Percentiles rank a stretch among this genome's conserved stretches.
phyloP scores from a whole-genome alignment of 2,888 invertebrate species.

The Plagodis pulveraria region DNA sequence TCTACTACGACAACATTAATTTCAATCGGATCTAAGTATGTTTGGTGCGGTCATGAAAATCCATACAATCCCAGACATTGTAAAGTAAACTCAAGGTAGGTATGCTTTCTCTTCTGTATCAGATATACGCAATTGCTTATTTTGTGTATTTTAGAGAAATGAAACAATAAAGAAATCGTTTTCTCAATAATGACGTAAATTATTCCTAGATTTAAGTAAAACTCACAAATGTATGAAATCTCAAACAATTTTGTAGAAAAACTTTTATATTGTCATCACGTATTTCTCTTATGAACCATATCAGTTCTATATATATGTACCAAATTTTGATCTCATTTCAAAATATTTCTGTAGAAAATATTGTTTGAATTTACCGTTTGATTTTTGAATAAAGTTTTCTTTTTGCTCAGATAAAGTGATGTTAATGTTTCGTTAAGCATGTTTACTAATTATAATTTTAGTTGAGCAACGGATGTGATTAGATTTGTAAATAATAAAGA shows the following conservation, averaged over 20 bases:
- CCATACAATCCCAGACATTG: too few relatives aligned
- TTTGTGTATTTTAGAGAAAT: too few relatives aligned
- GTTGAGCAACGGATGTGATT: slow-evolving; percentile 80
- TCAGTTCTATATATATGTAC: slow-evolving; percentile 22
- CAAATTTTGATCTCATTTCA: slow-evolving; percentile 19
- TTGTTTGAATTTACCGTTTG: neutral
- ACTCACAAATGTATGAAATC: slow-evolving; percentile 20
- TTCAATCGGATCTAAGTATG: too few relatives aligned
- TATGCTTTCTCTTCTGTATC: too few relatives aligned
- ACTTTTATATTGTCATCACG: slow-evolving; percentile 25
- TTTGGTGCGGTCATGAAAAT: too few relatives aligned
- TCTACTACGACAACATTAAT: too few relatives aligned
- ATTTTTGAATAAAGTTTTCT: neutral
- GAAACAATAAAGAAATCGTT: neutral
- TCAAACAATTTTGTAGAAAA: slow-evolving; percentile 29
- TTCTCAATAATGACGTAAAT: slow-evolving; percentile 12
- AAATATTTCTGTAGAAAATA: neutral
- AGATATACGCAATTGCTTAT: too few relatives aligned
- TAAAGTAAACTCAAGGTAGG: too few relatives aligned
- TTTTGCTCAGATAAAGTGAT: slow-evolving; percentile 5
- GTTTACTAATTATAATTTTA: slow-evolving; percentile 66
- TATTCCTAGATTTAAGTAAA: slow-evolving; percentile 22
- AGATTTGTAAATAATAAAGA: slow-evolving; percentile 83
- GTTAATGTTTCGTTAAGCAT: slow-evolving; percentile 40
- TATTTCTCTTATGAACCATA: slow-evolving; percentile 19